Percentiles rank a stretch among this genome's conserved stretches.
phyloP scores from a whole-genome alignment of 2,797 vertebrate genomes.

The Enteromius radiatus region DNA sequence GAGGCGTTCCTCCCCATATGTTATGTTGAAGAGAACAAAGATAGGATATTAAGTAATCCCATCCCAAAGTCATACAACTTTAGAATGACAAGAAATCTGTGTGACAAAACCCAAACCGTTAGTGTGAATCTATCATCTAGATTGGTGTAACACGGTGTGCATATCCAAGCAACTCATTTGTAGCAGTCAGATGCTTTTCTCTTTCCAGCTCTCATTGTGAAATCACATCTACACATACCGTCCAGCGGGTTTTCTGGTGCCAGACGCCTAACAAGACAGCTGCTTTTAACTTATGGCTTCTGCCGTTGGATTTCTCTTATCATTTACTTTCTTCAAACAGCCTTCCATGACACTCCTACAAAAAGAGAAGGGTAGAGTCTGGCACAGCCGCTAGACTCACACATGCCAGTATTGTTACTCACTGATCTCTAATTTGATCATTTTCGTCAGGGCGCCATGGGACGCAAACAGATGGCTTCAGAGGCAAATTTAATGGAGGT shows the following conservation, averaged over 20 bases:
- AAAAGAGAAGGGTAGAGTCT: background rate
- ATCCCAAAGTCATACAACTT: conserved; percentile 14
- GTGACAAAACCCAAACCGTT: conserved; percentile 12
- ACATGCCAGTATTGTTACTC: conserved; percentile 39
- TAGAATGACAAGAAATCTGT: conserved; percentile 1
- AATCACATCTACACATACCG: conserved; percentile 1
- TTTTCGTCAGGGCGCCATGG: conserved; percentile 49
- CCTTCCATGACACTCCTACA: conserved; percentile 4
- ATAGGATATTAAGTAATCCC: conserved; percentile 24
- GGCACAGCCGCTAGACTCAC: conserved; percentile 13
- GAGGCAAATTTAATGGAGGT: conserved; percentile 47
- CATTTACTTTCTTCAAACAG: conserved; percentile 20
- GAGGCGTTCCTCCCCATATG: conserved; percentile 35
- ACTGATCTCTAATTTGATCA: conserved; percentile 55
- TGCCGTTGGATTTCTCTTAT: conserved; percentile 16
- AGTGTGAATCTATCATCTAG: background rate
- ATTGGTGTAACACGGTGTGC: background rate
- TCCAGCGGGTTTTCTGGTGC: background rate
- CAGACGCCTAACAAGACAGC: conserved; percentile 16
- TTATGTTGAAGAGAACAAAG: conserved; percentile 49
- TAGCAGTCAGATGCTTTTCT: background rate
- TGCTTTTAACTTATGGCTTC: background rate
- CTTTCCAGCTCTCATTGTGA: conserved; percentile 1
- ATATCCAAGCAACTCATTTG: conserved; percentile 3
- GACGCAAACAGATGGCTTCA: conserved; percentile 57